phyloP scores from a whole-genome alignment of 2,113 vertebrate genomes.

The Dromas ardeola region DNA sequence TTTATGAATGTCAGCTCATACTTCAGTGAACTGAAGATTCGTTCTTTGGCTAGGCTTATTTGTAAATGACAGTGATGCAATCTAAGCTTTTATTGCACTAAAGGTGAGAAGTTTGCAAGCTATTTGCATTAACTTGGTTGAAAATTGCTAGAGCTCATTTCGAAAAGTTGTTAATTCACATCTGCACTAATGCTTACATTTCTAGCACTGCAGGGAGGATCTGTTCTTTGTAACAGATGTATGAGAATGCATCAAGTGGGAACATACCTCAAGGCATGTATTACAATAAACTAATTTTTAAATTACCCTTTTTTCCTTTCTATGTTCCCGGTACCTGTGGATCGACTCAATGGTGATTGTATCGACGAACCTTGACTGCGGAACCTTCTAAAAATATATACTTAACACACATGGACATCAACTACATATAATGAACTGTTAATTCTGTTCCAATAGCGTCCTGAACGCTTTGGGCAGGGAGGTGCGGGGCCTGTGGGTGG shows the following conservation, averaged over 20 bases:
- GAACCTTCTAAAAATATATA: conserved; percentile 90
- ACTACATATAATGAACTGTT: conserved; percentile 86
- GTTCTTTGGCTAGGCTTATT: conserved; percentile 69
- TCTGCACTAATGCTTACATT: conserved; percentile 85
- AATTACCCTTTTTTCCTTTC: conserved; percentile 99
- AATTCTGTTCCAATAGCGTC: conserved; percentile 89
- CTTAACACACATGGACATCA: conserved; percentile 89
- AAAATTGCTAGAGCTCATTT: conserved; percentile 79
- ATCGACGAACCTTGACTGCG: conserved; percentile 98
- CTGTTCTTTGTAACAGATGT: conserved; percentile 85
- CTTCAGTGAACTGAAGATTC: conserved; percentile 64
- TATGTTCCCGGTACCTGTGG: conserved; percentile 99
- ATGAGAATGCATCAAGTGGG: conserved; percentile 87
- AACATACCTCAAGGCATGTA: conserved; percentile 87
- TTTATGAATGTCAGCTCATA: conserved; percentile 70
- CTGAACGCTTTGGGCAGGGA: conserved; percentile 95
- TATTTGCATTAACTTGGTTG: conserved; percentile 77
- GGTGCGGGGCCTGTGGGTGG: conserved; percentile 88
- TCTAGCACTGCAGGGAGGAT: conserved; percentile 83
- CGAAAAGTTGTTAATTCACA: conserved; percentile 79
- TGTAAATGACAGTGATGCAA: conserved; percentile 66
- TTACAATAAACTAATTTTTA: conserved; percentile 89
- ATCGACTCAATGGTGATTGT: conserved; percentile 98
- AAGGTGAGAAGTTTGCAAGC: conserved; percentile 73
- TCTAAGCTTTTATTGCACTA: conserved; percentile 68